A percentile compares a stretch with the other conserved stretches of the same genome.
These are phyloP conservation scores for Glaucomys volans DNA, from an alignment of 2,113 vertebrate genomes.

Conservation along the genomic window DNA sequence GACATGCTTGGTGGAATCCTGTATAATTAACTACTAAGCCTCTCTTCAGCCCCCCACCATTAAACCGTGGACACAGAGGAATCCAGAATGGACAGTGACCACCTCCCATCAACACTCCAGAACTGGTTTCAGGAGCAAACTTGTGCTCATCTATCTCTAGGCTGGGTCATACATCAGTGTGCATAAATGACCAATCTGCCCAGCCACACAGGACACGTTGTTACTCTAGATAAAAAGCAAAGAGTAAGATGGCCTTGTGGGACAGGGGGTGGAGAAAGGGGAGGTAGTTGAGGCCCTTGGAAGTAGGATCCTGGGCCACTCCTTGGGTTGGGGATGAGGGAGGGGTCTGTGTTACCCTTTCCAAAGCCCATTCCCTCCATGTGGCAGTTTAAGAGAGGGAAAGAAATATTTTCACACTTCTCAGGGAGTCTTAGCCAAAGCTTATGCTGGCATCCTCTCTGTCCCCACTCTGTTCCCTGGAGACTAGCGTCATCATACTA, in stretches of 20 bases:
- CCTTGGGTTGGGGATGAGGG: neutral
- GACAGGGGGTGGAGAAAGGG: neutral
- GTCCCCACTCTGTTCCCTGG: neutral
- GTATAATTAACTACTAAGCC: neutral
- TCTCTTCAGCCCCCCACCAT: neutral
- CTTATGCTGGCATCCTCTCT: neutral
- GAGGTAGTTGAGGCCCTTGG: neutral
- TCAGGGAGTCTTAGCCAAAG: neutral
- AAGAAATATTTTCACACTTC: neutral
- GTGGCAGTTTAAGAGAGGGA: neutral
- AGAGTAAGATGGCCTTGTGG: neutral
- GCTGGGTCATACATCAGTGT: neutral
- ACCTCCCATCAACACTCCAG: neutral
- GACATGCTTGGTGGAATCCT: neutral
- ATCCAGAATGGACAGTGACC: neutral
- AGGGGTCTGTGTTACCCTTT: neutral
- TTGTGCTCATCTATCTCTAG: neutral
- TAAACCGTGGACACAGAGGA: neutral
- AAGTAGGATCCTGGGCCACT: neutral
- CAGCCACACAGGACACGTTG: neutral
- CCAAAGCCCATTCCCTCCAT: neutral
- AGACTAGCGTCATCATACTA: neutral
- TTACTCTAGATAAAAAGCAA: neutral
- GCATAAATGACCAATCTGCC: neutral
- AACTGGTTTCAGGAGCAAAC: neutral